Conservation (phyloP, 2,888 invertebrate species). For the Hanleya hanleyi region DNA sequence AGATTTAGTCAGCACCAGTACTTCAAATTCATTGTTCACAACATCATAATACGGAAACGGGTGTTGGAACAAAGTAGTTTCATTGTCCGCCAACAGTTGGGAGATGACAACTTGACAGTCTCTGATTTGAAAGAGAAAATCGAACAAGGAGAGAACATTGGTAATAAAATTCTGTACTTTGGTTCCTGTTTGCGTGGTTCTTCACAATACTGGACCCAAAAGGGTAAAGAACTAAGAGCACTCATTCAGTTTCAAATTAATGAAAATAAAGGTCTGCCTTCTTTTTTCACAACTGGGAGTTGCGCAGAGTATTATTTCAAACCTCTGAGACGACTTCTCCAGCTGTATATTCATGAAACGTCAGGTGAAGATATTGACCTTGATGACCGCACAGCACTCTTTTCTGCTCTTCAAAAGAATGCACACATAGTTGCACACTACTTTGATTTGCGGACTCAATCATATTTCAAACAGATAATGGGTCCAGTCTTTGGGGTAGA, state of each 20-base stretch:
- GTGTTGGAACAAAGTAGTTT: slow-evolving; percentile 35
- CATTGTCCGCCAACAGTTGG: slow-evolving; percentile 41
- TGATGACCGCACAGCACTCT: slow-evolving; percentile 22
- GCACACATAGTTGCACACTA: slow-evolving; percentile 43
- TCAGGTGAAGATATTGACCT: slow-evolving; percentile 28
- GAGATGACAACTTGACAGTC: slow-evolving; percentile 39
- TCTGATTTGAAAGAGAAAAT: slow-evolving; percentile 28
- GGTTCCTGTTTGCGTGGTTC: slow-evolving; percentile 8
- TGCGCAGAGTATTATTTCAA: no score
- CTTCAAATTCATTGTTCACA: slow-evolving; percentile 30
- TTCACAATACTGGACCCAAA: no score
- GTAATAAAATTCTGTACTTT: slow-evolving; percentile 37
- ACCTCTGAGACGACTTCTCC: slow-evolving; percentile 26
- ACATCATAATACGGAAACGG: slow-evolving; percentile 41
- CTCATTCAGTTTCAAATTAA: no score
- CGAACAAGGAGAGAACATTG: slow-evolving; percentile 32
- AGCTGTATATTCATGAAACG: slow-evolving; percentile 28
- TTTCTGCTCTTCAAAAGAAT: slow-evolving; percentile 38
- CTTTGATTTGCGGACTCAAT: slow-evolving; percentile 40
- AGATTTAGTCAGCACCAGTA: slow-evolving; percentile 11
- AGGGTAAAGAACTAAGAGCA: slow-evolving; percentile 8
- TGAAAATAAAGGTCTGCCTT: no score
- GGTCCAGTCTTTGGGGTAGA: slow-evolving; percentile 43
- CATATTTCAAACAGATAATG: no score
- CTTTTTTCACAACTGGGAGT: no score